Conservation (phyloP, 1,140 invertebrate species). For the Sitodiplosis mosellana region DNA sequence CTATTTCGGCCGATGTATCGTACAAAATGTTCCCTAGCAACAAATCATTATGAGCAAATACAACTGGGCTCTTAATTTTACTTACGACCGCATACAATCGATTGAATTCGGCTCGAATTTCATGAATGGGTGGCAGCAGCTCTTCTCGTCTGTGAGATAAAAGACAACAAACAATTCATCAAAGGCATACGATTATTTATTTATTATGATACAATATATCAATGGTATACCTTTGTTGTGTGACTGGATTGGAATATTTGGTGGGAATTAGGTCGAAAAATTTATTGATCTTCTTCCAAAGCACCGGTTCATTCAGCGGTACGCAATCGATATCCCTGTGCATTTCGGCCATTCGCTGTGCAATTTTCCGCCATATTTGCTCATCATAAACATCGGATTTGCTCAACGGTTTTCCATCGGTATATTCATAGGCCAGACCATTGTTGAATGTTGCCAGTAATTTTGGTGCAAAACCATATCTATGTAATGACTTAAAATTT, state of each 20-base stretch:
- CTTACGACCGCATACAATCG: conserved; percentile 44
- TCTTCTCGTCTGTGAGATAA: conserved; percentile 42
- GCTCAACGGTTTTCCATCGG: conserved; percentile 63
- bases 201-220: too few relatives aligned
- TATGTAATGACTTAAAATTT: conserved; percentile 47
- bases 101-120: conserved; percentile 49
- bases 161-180: too few relatives aligned
- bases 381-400: conserved; percentile 45
- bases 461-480: conserved; percentile 58
- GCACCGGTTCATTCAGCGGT: conserved; percentile 32
- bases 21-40: conserved; percentile 86
- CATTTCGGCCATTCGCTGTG: conserved; percentile 62
- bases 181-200: too few relatives aligned
- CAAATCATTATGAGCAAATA: conserved; percentile 96
- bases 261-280: conserved; percentile 56
- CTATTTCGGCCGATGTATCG: conserved; percentile 43
- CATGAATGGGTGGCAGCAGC: conserved; percentile 42
- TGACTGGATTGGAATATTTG: conserved; percentile 35
- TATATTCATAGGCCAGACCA: conserved; percentile 84
- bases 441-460: conserved; percentile 87
- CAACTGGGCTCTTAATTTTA: conserved; percentile 54
- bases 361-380: conserved; percentile 55
- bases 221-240: conserved; percentile 39
- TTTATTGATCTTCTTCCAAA: conserved; percentile 56
- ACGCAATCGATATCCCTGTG: conserved; percentile 39